phyloP scores from a whole-genome alignment of 2,113 vertebrate genomes.

The Gila orcuttii region DNA sequence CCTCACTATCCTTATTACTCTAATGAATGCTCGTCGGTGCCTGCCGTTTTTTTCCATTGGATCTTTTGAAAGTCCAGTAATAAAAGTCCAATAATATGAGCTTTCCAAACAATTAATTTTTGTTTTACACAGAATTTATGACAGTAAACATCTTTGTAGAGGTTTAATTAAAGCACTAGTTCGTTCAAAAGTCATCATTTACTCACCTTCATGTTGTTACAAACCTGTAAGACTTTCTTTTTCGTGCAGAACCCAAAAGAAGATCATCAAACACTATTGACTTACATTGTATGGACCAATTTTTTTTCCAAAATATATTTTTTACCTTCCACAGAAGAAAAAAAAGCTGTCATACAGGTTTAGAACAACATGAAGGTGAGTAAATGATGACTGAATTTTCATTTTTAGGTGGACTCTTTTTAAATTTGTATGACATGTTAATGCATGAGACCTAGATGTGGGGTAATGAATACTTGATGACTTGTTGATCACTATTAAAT shows the following conservation, averaged over 20 bases:
- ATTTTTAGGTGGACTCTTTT: neutral
- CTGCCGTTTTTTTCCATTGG: neutral
- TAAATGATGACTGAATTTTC: neutral
- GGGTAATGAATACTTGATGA: neutral
- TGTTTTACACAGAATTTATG: neutral
- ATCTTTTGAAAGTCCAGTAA: neutral
- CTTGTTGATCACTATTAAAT: neutral
- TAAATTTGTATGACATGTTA: neutral
- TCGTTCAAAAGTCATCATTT: neutral
- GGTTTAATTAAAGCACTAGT: neutral
- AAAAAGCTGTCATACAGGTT: neutral
- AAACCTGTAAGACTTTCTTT: neutral
- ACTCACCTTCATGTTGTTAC: neutral
- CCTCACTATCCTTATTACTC: slow-evolving; percentile 5
- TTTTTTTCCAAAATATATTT: too few species aligned
- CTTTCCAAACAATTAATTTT: neutral
- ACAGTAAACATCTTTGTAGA: neutral
- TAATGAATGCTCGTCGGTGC: neutral
- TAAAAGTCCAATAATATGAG: neutral
- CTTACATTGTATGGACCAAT: neutral
- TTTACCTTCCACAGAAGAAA: neutral
- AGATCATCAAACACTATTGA: neutral
- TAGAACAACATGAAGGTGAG: neutral
- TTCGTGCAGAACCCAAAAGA: neutral
- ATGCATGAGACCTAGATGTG: neutral